Evolutionary conservation across 2,888 invertebrate species (phyloP), one percentile per base, ranked within the genome.

Genomic region (Orchesellides sinensis): DNA sequence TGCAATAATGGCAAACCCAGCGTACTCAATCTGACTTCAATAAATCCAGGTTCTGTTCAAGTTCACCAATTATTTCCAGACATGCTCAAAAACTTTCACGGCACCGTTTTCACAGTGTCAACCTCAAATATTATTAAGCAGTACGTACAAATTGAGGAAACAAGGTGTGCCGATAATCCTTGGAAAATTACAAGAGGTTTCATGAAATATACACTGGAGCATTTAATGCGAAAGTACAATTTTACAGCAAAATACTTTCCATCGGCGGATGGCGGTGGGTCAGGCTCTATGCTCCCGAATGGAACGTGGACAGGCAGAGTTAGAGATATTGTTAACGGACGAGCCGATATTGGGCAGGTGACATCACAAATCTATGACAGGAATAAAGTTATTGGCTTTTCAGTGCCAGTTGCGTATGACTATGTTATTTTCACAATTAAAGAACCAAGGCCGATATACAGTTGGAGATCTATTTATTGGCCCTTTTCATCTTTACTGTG

Each of bases 391-490:
- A 77, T 84, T 0, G 69, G 56, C 49, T 81, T 77, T 25, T 35
- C 84, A 0, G 8, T 68, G 10, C 54, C 84, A 10, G 35, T 85
- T 12, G 17, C 47, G 5, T 82, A 82, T 19, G 59, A 47, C 19
- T 77, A 69, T 66, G 59, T 84, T 8, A 80, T 77, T 25, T 86
- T 84, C 59, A 63, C 78, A n/a, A 73, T 80, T 14, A 81, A 78
- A 1, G 40, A 75, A 14, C 74, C 86, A 8, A 5, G 45, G 17
- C 74, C 65, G 2, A 25, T n/a, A 49, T 84, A 81, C 70, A 74
- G 83, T 17, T 86, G 86, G 86, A 86, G 81, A 74, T 63, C 84
- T 10, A 63, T 86, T n/a, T 84, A 83, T 54, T 72, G 70, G 78
- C 84, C 86, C 5, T 78, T 83, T 25, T 27, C 35, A 23, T 54